Evolutionary conservation across 1,140 invertebrate species (phyloP).

Genomic region (Nomia melanderi): DNA sequence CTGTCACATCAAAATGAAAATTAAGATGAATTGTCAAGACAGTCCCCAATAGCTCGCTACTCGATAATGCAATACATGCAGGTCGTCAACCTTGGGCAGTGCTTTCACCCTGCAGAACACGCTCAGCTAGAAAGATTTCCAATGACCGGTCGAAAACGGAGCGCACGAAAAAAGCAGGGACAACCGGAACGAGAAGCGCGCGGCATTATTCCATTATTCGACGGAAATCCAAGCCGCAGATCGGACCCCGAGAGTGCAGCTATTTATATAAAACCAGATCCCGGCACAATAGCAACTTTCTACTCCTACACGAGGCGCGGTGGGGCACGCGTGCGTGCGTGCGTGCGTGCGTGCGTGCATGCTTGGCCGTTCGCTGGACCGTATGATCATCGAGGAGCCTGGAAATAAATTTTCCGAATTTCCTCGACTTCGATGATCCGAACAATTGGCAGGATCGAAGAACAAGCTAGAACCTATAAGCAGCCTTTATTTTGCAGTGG

Average conservation of each 20-base stretch:
- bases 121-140: too few relatives aligned
- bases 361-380: conserved; percentile 25
- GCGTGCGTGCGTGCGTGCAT: neutral
- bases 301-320: conserved; percentile 71
- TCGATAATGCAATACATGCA: too few relatives aligned
- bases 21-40: too few relatives aligned
- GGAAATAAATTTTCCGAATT: neutral
- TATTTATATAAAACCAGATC: conserved; percentile 76
- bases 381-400: conserved; percentile 20
- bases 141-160: too few relatives aligned
- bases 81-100: too few relatives aligned
- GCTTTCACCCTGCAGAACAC: too few relatives aligned
- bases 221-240: conserved; percentile 45
- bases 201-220: conserved; percentile 48
- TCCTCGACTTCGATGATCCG: neutral
- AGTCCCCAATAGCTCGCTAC: too few relatives aligned
- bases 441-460: neutral
- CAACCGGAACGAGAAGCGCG: too few relatives aligned
- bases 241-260: conserved; percentile 55
- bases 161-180: too few relatives aligned
- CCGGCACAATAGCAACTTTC: conserved; percentile 74
- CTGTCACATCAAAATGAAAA: too few relatives aligned
- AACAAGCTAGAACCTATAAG: too few relatives aligned
- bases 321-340: conserved; percentile 46
- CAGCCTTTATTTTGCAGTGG: too few relatives aligned